phyloP scores from a whole-genome alignment of 2,113 vertebrate species.

The Forbesichthys agassizii region DNA sequence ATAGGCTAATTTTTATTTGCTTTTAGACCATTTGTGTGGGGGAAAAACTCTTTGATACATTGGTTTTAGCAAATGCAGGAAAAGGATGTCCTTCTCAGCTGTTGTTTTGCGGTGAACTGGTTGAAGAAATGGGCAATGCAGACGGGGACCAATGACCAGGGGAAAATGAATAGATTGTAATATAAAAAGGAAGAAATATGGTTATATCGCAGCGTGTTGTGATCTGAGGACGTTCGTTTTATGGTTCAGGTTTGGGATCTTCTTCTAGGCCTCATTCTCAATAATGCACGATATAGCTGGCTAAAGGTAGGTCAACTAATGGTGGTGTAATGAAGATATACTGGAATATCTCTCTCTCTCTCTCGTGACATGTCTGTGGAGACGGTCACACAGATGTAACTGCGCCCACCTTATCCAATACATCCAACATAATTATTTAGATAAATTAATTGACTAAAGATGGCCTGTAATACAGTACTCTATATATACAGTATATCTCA shows the following conservation, averaged over 20 bases:
- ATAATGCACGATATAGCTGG: conserved; percentile 37
- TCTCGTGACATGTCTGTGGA: conserved; percentile 3
- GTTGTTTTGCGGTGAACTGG: conserved; percentile 26
- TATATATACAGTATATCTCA: conserved; percentile 23
- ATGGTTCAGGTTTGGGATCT: conserved; percentile 11
- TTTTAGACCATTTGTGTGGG: conserved; percentile 61
- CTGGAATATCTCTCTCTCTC: conserved; percentile 1
- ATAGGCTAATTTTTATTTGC: conserved; percentile 72
- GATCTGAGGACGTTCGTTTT: conserved; percentile 21
- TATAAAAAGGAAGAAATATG: background rate
- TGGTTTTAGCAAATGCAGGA: conserved; percentile 50
- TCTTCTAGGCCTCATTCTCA: conserved; percentile 15
- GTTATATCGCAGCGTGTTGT: background rate
- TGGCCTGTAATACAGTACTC: conserved; percentile 49
- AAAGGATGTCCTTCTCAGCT: conserved; percentile 33
- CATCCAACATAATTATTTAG: conserved; percentile 61
- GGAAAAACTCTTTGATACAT: conserved; percentile 58
- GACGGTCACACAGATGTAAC: conserved; percentile 1
- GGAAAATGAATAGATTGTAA: background rate
- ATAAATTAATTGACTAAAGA: conserved; percentile 69
- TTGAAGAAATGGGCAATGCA: conserved; percentile 21
- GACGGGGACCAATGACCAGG: background rate
- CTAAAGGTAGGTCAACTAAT: conserved; percentile 18
- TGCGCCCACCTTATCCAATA: conserved; percentile 28
- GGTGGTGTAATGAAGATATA: conserved; percentile 9